A percentile compares a stretch with the other conserved stretches of the same genome.
phyloP scores from a whole-genome alignment of 2,113 vertebrate species.

The Calonectris borealis region DNA sequence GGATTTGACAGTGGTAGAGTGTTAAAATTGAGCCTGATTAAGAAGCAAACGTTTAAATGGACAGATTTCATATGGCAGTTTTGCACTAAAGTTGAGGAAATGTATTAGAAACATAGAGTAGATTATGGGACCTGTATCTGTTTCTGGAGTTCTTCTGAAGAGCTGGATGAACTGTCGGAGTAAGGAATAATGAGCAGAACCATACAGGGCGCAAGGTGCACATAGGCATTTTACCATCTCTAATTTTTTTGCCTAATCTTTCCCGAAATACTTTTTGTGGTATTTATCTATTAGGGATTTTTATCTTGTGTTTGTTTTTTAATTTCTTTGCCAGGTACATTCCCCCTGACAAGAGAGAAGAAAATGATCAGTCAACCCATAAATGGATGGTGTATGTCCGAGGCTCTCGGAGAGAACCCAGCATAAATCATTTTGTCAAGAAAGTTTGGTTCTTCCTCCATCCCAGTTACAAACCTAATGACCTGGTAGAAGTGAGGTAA shows the following conservation, averaged over 20 bases:
- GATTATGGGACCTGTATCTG: not conserved
- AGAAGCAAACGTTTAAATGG: not conserved
- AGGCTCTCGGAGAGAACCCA: conserved; percentile 93
- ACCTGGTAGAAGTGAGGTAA: conserved; percentile 98
- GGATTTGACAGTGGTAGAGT: not conserved
- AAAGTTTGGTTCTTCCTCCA: conserved; percentile 99
- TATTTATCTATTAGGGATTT: not conserved
- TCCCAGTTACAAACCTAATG: conserved; percentile 98
- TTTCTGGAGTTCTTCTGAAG: not conserved
- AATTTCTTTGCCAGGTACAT: conserved; percentile 84
- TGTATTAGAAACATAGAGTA: not conserved
- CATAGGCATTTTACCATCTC: not conserved
- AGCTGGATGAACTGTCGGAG: not conserved
- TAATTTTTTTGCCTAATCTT: not conserved
- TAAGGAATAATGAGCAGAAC: not conserved
- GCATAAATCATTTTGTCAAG: conserved; percentile 97
- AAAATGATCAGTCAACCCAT: conserved; percentile 97
- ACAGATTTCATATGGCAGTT: not conserved
- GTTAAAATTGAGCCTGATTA: not conserved
- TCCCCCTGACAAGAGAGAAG: conserved; percentile 96
- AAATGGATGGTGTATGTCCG: conserved; percentile 99
- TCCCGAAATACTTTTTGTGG: fast-evolving
- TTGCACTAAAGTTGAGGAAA: not conserved
- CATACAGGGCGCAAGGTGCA: not conserved
- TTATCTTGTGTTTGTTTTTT: not conserved